These are phyloP conservation scores for Aphelenchoides avenae DNA, from an alignment of 1,140 invertebrate genomes.

Conservation along the genomic window DNA sequence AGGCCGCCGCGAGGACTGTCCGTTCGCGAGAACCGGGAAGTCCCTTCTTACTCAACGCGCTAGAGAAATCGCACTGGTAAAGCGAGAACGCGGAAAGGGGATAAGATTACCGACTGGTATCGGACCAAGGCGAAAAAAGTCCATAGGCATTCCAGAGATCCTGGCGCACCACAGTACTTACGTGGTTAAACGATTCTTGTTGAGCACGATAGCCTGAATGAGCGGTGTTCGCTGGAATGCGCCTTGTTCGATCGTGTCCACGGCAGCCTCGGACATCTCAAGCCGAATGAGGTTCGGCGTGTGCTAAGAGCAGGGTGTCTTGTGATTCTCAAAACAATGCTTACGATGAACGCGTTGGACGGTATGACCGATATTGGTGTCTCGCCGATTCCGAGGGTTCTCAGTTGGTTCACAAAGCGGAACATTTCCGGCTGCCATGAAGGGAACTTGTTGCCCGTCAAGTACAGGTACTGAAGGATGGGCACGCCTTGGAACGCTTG, in stretches of 20 bases:
- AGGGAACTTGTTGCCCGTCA: slow-evolving; percentile 59
- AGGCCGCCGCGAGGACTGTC: too few relatives aligned
- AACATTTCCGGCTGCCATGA: slow-evolving; percentile 58
- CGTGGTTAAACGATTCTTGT: slow-evolving; percentile 57
- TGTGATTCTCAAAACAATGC: slow-evolving; percentile 5
- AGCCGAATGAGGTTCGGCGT: slow-evolving; percentile 58
- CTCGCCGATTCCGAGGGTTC: slow-evolving; percentile 58
- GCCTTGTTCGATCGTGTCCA: slow-evolving; percentile 55
- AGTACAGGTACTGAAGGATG: slow-evolving; percentile 56
- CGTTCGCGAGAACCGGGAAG: too few relatives aligned
- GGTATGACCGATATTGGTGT: slow-evolving; percentile 58
- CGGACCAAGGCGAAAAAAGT: too few relatives aligned
- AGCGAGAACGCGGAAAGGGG: too few relatives aligned
- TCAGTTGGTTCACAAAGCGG: slow-evolving; percentile 48
- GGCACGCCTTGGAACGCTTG: slow-evolving; percentile 59
- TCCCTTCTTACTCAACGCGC: too few relatives aligned
- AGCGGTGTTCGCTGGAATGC: slow-evolving; percentile 56
- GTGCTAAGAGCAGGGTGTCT: slow-evolving; percentile 34
- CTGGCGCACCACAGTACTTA: too few relatives aligned
- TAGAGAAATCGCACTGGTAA: too few relatives aligned
- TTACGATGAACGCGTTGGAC: slow-evolving; percentile 54
- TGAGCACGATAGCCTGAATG: slow-evolving; percentile 58
- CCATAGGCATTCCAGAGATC: too few relatives aligned
- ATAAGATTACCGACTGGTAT: too few relatives aligned
- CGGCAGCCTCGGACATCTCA: slow-evolving; percentile 57